These are phyloP conservation scores for Drosophila meridiana DNA, from an alignment of 2,888 invertebrate genomes.

Conservation along the genomic window DNA sequence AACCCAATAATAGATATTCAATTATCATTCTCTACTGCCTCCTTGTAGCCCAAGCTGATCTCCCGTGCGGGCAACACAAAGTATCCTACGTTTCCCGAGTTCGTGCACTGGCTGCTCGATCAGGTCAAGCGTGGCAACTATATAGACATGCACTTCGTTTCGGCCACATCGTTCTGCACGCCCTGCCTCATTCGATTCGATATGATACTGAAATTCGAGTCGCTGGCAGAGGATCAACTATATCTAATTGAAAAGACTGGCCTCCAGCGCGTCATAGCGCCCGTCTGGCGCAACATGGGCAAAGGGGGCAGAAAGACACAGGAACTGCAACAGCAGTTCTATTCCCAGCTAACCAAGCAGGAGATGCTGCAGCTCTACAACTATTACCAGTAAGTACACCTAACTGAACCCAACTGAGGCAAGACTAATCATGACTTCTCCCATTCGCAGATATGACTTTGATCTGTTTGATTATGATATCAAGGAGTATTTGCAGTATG, in stretches of 20 bases:
- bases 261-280: slow-evolving; percentile 90
- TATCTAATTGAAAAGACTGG: slow-evolving; percentile 92
- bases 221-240: slow-evolving; percentile 92
- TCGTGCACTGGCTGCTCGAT: slow-evolving; percentile 91
- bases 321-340: slow-evolving; percentile 90
- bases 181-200: slow-evolving; percentile 94
- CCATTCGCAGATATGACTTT: slow-evolving; percentile 91
- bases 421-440: background rate
- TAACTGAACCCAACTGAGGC: background rate
- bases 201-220: slow-evolving; percentile 93
- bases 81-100: slow-evolving; percentile 93
- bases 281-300: slow-evolving; percentile 93
- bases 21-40: background rate
- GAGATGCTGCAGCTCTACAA: slow-evolving; percentile 92
- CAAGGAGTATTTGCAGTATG: slow-evolving; percentile 88
- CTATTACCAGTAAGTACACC: slow-evolving; percentile 89
- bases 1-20: background rate
- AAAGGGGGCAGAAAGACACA: slow-evolving; percentile 90
- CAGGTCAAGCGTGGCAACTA: slow-evolving; percentile 87
- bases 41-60: slow-evolving; percentile 44
- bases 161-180: slow-evolving; percentile 92
- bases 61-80: slow-evolving; percentile 85
- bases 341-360: slow-evolving; percentile 90
- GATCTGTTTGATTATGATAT: slow-evolving; percentile 93
- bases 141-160: slow-evolving; percentile 95